Evolutionary conservation across 2,113 vertebrate species (phyloP), one percentile per base, ranked within the genome.

Genomic region (Pedionomus torquatus): DNA sequence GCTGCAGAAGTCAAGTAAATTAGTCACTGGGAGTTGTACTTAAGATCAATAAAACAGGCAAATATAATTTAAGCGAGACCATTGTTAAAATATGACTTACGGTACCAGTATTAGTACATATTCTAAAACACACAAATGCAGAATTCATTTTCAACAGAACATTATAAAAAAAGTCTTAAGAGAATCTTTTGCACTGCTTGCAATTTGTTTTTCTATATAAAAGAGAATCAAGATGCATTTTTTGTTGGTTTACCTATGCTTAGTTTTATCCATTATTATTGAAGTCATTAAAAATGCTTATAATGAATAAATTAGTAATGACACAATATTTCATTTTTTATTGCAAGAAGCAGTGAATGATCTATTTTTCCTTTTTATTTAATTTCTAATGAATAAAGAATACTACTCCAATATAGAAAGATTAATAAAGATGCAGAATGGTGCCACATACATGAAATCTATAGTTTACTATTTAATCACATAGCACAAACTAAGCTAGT

Each of bases 311-410:
- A 68, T 60, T 60, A 79, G 48, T 61, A 71, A 24, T n/a, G 52
- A 54, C 18, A 85, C 3, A 51, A n/a, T 71, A 66, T 72, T 76
- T 93, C 17, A 49, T 64, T 74, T 89, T 77, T 64, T 57, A 83
- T 61, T 65, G 41, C 49, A 95, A 52, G 24, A 83, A 44, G 25
- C 39, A 83, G 17, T 49, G 68, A 91, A 96, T 87, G 60, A 71
- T 44, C 79, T 10, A 23, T 76, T 82, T 71, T 13, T 48, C 16
- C n/a, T 55, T 78, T 91, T 58, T 51, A 60, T 48, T 69, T 77
- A 55, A 44, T 57, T 72, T 83, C 18, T 80, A 76, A 87, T 35
- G 43, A 87, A 89, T 57, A 89, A 68, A 93, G 19, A 70, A 58
- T 51, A 69, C 3, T 54, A 65, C 14, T 65, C 21, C 49, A 72